A percentile compares a stretch with the other conserved stretches of the same genome.
phyloP scores from a whole-genome alignment of 2,113 vertebrate genomes.

The Mesocricetus auratus region DNA sequence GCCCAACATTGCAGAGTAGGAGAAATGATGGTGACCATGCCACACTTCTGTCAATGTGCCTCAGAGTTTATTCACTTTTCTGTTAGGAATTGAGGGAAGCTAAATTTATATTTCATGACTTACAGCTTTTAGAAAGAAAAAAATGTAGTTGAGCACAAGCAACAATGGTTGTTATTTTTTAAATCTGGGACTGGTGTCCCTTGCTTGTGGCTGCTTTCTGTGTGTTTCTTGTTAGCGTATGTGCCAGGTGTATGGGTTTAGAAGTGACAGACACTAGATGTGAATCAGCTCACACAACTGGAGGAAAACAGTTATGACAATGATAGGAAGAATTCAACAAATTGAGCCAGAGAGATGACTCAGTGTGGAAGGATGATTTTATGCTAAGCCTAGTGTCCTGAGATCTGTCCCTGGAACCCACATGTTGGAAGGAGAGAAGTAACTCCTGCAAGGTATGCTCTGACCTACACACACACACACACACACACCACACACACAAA shows the following conservation, averaged over 20 bases:
- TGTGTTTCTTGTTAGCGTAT: background rate
- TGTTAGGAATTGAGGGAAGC: slow-evolving; percentile 47
- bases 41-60: slow-evolving; percentile 30
- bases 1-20: background rate
- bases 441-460: background rate
- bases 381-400: background rate
- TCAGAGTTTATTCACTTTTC: slow-evolving; percentile 61
- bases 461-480: background rate
- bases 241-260: background rate
- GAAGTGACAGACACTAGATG: slow-evolving; percentile 14
- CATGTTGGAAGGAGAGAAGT: background rate
- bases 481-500: background rate
- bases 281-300: background rate
- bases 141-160: background rate
- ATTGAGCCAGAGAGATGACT: background rate
- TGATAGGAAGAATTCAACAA: slow-evolving; percentile 41
- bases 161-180: background rate
- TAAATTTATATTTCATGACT: slow-evolving; percentile 54
- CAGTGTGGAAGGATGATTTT: background rate
- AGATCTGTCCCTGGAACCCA: background rate
- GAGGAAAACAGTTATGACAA: slow-evolving; percentile 48
- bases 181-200: background rate
- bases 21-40: background rate
- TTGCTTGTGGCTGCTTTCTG: background rate
- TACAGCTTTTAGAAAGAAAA: slow-evolving; percentile 54